Percentiles rank a stretch among this genome's conserved stretches.
Conservation (phyloP, 2,113 vertebrate species). For the Microcebus griseorufus region DNA sequence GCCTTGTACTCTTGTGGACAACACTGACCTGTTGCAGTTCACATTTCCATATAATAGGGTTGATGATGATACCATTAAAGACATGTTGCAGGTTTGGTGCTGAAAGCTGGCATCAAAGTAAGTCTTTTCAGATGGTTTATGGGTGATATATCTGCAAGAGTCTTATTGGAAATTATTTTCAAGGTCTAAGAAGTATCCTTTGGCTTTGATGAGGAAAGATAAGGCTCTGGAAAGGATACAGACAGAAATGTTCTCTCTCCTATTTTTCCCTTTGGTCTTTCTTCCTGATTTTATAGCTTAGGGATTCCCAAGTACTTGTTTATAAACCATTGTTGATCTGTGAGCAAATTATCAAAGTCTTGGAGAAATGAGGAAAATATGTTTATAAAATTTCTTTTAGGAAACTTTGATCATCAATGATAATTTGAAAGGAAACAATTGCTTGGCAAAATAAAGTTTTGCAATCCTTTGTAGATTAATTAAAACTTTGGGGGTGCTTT, state of each 20-base stretch:
- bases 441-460: slow-evolving; percentile 8
- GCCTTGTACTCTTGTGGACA: background rate
- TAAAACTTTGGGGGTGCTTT: background rate
- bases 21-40: background rate
- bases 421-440: slow-evolving; percentile 24
- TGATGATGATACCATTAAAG: background rate
- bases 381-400: background rate
- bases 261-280: background rate
- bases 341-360: background rate
- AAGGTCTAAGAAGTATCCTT: background rate
- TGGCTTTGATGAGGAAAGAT: background rate
- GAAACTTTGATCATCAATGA: background rate
- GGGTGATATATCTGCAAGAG: background rate
- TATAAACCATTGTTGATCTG: background rate
- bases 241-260: background rate
- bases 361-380: background rate
- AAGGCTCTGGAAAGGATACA: background rate
- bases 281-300: background rate
- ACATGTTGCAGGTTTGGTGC: background rate
- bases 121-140: background rate
- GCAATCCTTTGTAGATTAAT: background rate
- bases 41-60: background rate
- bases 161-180: background rate
- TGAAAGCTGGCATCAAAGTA: background rate
- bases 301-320: background rate